Evolutionary conservation across 1,140 invertebrate genomes (phyloP).

Genomic region (Brachionus rotundiformis): DNA sequence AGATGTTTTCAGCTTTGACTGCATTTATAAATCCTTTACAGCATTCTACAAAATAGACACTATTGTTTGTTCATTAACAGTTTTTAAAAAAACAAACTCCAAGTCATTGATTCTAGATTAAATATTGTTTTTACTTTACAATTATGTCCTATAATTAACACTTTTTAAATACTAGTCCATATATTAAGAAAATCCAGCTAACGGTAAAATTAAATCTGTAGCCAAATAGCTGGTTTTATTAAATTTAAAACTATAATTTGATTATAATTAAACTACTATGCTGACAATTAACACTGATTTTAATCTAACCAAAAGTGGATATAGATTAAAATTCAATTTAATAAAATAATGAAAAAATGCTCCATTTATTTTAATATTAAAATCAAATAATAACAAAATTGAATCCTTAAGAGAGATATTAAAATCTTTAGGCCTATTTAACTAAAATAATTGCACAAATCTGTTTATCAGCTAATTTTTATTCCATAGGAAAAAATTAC

Average conservation of each 20-base stretch:
- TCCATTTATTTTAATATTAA: too few relatives aligned
- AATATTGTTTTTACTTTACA: background rate
- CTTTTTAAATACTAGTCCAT: background rate
- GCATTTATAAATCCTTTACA: background rate
- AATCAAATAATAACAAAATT: too few relatives aligned
- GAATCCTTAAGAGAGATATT: too few relatives aligned
- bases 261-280: background rate
- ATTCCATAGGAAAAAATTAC: background rate
- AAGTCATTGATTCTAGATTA: constrained; percentile 42
- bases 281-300: background rate
- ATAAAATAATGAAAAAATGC: too few relatives aligned
- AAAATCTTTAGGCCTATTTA: too few relatives aligned
- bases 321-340: too few relatives aligned
- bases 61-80: constrained; percentile 22
- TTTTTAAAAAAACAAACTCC: background rate
- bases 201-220: background rate
- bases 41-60: background rate
- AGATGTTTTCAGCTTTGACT: background rate
- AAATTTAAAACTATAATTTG: constrained; percentile 29
- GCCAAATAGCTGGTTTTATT: constrained; percentile 5
- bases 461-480: background rate
- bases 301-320: background rate
- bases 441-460: too few relatives aligned
- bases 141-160: constrained; percentile 36
- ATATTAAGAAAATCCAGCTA: background rate